These are phyloP conservation scores for Plectus sambesii DNA, from an alignment of 1,140 invertebrate species.

Conservation along the genomic window DNA sequence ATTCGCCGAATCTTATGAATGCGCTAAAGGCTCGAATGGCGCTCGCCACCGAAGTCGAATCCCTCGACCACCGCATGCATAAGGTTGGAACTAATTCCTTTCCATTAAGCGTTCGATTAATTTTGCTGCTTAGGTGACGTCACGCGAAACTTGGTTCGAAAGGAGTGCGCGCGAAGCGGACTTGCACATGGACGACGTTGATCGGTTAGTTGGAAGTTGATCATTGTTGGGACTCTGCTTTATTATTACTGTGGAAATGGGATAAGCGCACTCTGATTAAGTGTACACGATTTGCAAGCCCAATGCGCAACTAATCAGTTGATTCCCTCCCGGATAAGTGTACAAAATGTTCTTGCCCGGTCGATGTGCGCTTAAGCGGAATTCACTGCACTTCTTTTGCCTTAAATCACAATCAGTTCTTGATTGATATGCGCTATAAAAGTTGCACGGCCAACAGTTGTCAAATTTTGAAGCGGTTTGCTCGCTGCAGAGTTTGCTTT, in stretches of 20 bases:
- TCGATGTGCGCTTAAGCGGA: no score
- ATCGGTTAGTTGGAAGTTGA: constrained; percentile 50
- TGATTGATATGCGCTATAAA: no score
- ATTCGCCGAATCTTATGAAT: constrained; percentile 49
- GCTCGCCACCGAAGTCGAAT: constrained; percentile 66
- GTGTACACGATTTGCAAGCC: neutral
- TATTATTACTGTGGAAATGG: no score
- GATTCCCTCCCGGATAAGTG: no score
- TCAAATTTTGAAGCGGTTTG: no score
- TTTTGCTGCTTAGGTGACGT: constrained; percentile 21
- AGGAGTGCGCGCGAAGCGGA: constrained; percentile 74
- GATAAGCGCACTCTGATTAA: constrained; percentile 7
- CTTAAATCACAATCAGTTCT: no score
- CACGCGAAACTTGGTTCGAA: constrained; percentile 62
- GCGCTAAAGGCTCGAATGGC: constrained; percentile 62
- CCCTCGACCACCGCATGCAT: constrained; percentile 58
- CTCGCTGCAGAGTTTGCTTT: no score
- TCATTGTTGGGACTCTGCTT: constrained; percentile 7
- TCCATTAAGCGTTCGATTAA: neutral
- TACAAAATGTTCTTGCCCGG: no score
- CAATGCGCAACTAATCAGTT: no score
- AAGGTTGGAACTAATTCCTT: constrained; percentile 46
- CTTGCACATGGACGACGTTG: constrained; percentile 65
- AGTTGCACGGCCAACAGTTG: no score
- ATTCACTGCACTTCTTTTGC: no score